These are phyloP conservation scores for Poecilia latipinna DNA, from an alignment of 2,113 vertebrate genomes.

Conservation along the genomic window DNA sequence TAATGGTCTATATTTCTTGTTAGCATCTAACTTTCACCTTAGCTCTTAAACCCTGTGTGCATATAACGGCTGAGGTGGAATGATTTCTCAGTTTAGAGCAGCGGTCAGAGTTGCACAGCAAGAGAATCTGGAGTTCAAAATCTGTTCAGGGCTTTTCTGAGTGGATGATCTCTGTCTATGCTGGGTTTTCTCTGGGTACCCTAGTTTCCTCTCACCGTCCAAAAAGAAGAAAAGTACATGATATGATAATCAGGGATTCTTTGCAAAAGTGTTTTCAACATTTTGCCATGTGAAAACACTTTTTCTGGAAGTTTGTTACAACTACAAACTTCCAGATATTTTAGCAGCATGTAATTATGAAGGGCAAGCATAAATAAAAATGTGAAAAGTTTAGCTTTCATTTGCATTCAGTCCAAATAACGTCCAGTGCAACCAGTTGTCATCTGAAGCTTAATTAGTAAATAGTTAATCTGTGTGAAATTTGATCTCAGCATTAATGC, in stretches of 20 bases:
- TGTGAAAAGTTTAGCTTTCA: background rate
- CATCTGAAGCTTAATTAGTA: too few relatives aligned
- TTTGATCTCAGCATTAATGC: too few relatives aligned
- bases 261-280: background rate
- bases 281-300: background rate
- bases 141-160: background rate
- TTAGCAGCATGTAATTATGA: background rate
- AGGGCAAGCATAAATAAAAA: background rate
- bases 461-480: too few relatives aligned
- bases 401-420: too few relatives aligned
- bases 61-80: background rate
- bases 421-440: too few relatives aligned
- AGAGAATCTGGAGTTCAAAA: background rate
- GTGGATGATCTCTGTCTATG: background rate
- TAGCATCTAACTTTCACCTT: background rate
- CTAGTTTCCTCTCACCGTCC: background rate
- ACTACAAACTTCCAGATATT: background rate
- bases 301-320: background rate
- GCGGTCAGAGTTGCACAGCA: background rate
- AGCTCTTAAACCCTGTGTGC: background rate
- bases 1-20: background rate
- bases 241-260: background rate
- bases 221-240: background rate
- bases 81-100: background rate
- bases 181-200: background rate